Evolutionary conservation across 2,113 vertebrate species (phyloP).

Genomic region (Noturus placidus): DNA sequence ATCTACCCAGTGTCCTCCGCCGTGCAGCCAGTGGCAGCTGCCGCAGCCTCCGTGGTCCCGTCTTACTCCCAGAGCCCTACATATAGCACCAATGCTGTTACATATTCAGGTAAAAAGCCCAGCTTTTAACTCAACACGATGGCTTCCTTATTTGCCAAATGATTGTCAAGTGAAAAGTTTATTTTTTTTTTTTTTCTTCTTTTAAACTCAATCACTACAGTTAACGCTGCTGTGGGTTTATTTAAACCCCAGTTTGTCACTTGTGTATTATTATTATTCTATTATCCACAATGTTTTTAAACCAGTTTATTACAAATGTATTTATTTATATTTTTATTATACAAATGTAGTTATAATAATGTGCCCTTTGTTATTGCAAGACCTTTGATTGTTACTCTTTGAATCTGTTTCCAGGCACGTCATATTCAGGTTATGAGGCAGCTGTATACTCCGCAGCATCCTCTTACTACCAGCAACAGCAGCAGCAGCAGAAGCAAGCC

Average conservation of each 20-base stretch:
- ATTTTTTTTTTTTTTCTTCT: too few species aligned
- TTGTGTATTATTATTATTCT: too few species aligned
- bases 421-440: slow-evolving; percentile 96
- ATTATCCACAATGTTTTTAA: neutral
- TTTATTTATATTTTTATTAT: too few species aligned
- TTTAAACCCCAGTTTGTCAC: neutral
- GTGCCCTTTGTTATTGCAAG: neutral
- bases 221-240: too few species aligned
- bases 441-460: slow-evolving; percentile 98
- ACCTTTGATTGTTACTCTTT: neutral
- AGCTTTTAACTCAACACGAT: neutral
- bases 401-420: slow-evolving; percentile 76
- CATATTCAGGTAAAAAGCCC: slow-evolving; percentile 85
- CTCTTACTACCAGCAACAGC: slow-evolving; percentile 94
- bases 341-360: neutral
- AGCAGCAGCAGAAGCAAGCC: slow-evolving; percentile 85
- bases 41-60: slow-evolving; percentile 86
- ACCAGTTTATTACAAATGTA: neutral
- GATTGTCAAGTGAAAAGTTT: neutral
- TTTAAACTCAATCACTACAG: neutral
- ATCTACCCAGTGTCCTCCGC: slow-evolving; percentile 96
- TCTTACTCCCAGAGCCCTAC: slow-evolving; percentile 96
- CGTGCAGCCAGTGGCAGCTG: slow-evolving; percentile 88
- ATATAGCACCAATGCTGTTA: slow-evolving; percentile 95
- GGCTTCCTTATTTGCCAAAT: neutral